Evolutionary conservation across 2,888 invertebrate species (phyloP), one percentile per base, ranked within the genome.

Genomic region (Callyntrura sp.): DNA sequence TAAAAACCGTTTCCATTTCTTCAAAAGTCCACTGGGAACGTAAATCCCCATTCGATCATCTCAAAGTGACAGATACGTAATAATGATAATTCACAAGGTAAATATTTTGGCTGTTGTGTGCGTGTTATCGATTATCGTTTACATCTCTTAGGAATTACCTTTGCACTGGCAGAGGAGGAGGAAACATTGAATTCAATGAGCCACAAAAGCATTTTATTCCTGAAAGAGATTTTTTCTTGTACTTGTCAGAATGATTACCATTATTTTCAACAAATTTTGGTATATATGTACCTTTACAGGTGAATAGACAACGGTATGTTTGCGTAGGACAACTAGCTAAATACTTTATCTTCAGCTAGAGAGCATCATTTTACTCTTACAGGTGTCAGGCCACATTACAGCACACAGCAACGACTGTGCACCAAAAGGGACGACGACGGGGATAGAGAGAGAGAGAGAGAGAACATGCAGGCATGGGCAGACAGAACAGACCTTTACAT

Each of bases 241-340:
- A n/a, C 6, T n/a, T 17, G n/a, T n/a, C 17, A 6, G 14, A 17
- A 17, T n/a, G n/a, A 57, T 57, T 51, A 51, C 9, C 51, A 51
- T 35, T 35, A 35, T 51, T n/a, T 51, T 11, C 51, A 51, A n/a
- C 51, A 20, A 78, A 20, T 28, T 79, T 57, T 11, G 17, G 78
- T 14, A 51, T 48, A n/a, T n/a, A n/a, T n/a, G n/a, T n/a, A 51
- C 78, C 43, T 48, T 78, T 78, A 51, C 55, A 51, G 78, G 78
- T 78, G 55, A 78, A 6, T 51, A 78, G 78, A 51, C 55, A 51
- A 12, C 11, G n/a, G n/a, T 28, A 20, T 62, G 62, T 6, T n/a
- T n/a, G 17, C 20, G 25, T 3, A 11, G 11, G 62, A 62, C 20
- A 11, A 25, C 11, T 11, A 51, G 51, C 51, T 51, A n/a, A n/a